Conservation (phyloP, 1,140 invertebrate species). For the Mesaphorura yosii region DNA sequence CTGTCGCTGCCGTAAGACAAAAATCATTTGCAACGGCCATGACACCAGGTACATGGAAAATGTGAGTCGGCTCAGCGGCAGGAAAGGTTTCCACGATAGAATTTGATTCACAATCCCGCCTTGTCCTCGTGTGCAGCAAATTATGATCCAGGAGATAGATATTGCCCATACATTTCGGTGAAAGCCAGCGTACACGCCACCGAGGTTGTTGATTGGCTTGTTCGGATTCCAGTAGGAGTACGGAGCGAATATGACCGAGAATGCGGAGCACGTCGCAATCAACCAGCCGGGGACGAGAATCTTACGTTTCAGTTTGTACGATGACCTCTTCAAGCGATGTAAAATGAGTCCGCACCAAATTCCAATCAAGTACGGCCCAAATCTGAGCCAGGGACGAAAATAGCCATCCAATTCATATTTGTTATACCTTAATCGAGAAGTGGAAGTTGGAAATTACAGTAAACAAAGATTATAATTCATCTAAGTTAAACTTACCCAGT, state of each 20-base stretch:
- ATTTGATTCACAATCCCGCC: conserved; percentile 47
- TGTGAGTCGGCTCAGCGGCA: conserved; percentile 44
- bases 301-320: background rate
- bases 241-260: conserved; percentile 34
- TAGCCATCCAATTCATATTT: conserved; percentile 10
- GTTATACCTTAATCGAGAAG: too few relatives aligned
- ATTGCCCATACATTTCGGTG: conserved; percentile 49
- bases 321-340: conserved; percentile 1
- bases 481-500: background rate
- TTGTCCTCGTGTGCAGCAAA: conserved; percentile 51
- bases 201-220: background rate
- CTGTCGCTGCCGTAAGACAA: background rate
- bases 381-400: conserved; percentile 20
- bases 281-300: conserved; percentile 33
- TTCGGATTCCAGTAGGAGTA: conserved; percentile 33
- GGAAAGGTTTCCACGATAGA: conserved; percentile 43
- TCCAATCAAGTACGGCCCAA: conserved; percentile 24
- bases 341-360: conserved; percentile 19
- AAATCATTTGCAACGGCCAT: conserved; percentile 4
- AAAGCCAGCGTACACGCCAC: conserved; percentile 44
- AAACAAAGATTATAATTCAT: background rate
- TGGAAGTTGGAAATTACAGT: background rate
- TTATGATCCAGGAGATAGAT: conserved; percentile 53
- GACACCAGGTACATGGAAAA: conserved; percentile 37
- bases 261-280: conserved; percentile 27